A percentile compares a stretch with the other conserved stretches of the same genome.
Conservation (phyloP, 2,888 invertebrate genomes). For the Perdita meconis region DNA sequence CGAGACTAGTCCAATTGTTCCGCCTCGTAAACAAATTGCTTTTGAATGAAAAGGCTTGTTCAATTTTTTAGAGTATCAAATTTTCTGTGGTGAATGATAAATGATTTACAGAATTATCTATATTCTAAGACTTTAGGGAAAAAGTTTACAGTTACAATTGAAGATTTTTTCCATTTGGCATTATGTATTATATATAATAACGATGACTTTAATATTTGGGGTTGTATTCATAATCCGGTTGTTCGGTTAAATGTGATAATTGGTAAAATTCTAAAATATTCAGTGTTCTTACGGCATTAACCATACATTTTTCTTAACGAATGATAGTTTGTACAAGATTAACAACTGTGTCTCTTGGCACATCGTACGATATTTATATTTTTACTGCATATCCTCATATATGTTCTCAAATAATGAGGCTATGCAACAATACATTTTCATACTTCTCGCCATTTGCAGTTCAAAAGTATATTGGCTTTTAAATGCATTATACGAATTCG, state of each 20-base stretch:
- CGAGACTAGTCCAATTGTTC: conserved; percentile 83
- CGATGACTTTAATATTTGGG: conserved; percentile 6
- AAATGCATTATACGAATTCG: conserved; percentile 25
- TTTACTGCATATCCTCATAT: background rate
- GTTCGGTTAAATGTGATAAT: conserved; percentile 28
- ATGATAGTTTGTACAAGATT: conserved; percentile 11
- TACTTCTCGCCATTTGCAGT: conserved; percentile 50
- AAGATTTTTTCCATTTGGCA: conserved; percentile 15
- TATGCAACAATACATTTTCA: conserved; percentile 36
- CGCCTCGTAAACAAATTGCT: conserved; percentile 76
- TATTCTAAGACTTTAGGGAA: conserved; percentile 3
- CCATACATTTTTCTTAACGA: conserved; percentile 8
- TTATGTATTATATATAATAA: conserved; percentile 36
- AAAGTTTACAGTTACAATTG: conserved; percentile 5
- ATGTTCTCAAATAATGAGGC: conserved; percentile 30
- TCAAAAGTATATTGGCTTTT: conserved; percentile 34
- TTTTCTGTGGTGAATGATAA: conserved; percentile 50
- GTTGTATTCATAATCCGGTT: background rate
- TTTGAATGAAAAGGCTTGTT: conserved; percentile 57
- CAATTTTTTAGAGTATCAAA: conserved; percentile 51
- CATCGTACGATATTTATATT: background rate
- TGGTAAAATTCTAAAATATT: conserved; percentile 48
- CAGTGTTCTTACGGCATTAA: conserved; percentile 38
- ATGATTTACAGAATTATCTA: conserved; percentile 22
- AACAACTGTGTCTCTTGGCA: conserved; percentile 25